These are phyloP conservation scores for Hofmannophila pseudospretella DNA, from an alignment of 2,888 invertebrate species.

Conservation along the genomic window DNA sequence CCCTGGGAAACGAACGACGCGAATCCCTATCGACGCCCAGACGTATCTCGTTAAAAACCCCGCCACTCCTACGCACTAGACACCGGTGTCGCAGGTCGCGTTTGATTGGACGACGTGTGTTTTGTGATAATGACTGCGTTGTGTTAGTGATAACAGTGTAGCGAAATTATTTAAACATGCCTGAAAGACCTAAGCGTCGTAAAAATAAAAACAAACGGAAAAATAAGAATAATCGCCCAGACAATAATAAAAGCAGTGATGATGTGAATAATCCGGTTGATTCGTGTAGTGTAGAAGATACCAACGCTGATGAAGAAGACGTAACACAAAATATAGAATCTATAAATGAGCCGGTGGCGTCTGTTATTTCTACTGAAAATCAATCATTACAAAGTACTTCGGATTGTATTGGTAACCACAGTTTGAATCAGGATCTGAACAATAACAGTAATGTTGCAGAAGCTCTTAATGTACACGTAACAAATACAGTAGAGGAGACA, in stretches of 20 bases:
- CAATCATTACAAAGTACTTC: slow-evolving; percentile 7
- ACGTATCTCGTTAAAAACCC: slow-evolving; percentile 30
- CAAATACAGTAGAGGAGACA: slow-evolving; percentile 5
- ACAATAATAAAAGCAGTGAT: slow-evolving; percentile 35
- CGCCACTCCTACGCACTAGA: slow-evolving; percentile 56
- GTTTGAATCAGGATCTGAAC: slow-evolving; percentile 29
- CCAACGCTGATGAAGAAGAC: slow-evolving; percentile 15
- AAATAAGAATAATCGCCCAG: slow-evolving; percentile 51
- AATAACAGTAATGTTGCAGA: slow-evolving; percentile 36
- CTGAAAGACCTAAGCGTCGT: slow-evolving; percentile 62
- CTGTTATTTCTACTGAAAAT: background rate
- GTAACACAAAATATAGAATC: background rate
- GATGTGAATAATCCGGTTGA: slow-evolving; percentile 31
- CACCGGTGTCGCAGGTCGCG: slow-evolving; percentile 45
- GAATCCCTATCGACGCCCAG: slow-evolving; percentile 39
- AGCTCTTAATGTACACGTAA: slow-evolving; percentile 11
- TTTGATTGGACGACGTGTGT: slow-evolving; percentile 45
- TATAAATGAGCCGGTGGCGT: slow-evolving; percentile 6
- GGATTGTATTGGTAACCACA: slow-evolving; percentile 9
- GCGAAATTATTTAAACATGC: slow-evolving; percentile 49
- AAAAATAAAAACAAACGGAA: slow-evolving; percentile 70
- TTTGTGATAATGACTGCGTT: slow-evolving; percentile 50
- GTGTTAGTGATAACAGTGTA: slow-evolving; percentile 63
- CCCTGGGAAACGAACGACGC: slow-evolving; percentile 33
- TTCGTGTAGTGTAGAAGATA: slow-evolving; percentile 23